Evolutionary conservation across 2,797 vertebrate genomes (phyloP).

Genomic region (Nothura maculosa): DNA sequence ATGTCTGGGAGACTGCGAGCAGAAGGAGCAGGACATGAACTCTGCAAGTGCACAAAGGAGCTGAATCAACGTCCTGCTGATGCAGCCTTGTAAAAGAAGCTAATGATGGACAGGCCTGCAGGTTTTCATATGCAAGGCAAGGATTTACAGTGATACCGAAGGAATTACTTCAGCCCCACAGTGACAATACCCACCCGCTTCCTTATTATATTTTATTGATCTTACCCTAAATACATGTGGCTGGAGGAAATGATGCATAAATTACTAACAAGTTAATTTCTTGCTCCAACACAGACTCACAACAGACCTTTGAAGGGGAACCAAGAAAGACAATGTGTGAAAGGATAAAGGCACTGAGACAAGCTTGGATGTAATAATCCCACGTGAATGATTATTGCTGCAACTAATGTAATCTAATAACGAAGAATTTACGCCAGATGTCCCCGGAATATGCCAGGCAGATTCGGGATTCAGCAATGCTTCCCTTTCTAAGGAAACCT

Average conservation of each 20-base stretch:
- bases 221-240: conserved; percentile 62
- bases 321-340: conserved; percentile 62
- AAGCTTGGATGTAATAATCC: conserved; percentile 53
- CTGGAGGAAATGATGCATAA: conserved; percentile 72
- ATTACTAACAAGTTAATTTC: conserved; percentile 59
- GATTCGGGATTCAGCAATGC: not conserved
- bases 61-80: not conserved
- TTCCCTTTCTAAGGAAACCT: conserved; percentile 65
- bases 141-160: conserved; percentile 37
- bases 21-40: not conserved
- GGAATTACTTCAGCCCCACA: conserved; percentile 37
- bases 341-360: conserved; percentile 63
- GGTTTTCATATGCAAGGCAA: not conserved
- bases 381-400: conserved; percentile 60
- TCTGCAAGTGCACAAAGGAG: not conserved
- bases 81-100: conserved; percentile 11
- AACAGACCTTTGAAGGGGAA: conserved; percentile 49
- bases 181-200: conserved; percentile 24
- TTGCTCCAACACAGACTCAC: conserved; percentile 9
- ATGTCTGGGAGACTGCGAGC: rapidly evolving
- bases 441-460: conserved; percentile 48
- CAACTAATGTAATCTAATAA: conserved; percentile 72
- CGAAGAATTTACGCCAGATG: conserved; percentile 63
- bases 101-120: not conserved
- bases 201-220: conserved; percentile 69